A percentile compares a stretch with the other conserved stretches of the same genome.
phyloP scores from a whole-genome alignment of 2,888 invertebrate genomes.

The Plagodis dolabraria region DNA sequence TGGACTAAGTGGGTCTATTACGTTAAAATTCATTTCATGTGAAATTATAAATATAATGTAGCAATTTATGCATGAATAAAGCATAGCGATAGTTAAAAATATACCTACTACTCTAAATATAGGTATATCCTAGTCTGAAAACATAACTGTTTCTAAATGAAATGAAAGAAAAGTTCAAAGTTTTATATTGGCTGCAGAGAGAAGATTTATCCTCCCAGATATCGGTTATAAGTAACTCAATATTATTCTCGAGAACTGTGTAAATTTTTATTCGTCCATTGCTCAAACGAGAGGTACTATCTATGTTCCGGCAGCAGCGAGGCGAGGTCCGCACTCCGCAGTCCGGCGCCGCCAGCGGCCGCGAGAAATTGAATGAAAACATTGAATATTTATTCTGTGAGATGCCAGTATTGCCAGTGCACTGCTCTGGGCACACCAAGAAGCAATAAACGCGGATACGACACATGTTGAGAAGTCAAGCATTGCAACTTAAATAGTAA shows the following conservation, averaged over 20 bases:
- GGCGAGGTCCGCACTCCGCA: constrained; percentile 19
- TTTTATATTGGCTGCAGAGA: no score
- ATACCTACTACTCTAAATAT: no score
- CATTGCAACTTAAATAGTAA: no score
- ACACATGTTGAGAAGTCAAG: background rate
- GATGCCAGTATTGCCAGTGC: constrained; percentile 62
- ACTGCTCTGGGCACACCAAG: constrained; percentile 44
- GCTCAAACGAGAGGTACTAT: constrained; percentile 42
- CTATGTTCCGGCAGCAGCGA: constrained; percentile 52
- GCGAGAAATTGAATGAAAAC: constrained; percentile 79
- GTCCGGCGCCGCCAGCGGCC: constrained; percentile 41
- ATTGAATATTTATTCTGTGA: constrained; percentile 80
- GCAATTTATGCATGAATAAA: no score
- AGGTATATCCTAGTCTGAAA: no score
- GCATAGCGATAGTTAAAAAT: no score
- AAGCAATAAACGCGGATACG: constrained; percentile 31
- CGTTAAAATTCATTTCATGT: no score
- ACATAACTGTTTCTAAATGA: no score
- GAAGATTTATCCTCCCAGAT: no score
- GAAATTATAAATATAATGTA: no score
- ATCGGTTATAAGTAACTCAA: background rate
- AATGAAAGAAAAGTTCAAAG: no score
- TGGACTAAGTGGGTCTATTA: no score
- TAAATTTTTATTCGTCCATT: constrained; percentile 26
- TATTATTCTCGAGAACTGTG: constrained; percentile 6